Percentiles rank a stretch among this genome's conserved stretches.
These are phyloP conservation scores for Trachelus troglodyta DNA, from an alignment of 2,888 invertebrate species.

Conservation along the genomic window DNA sequence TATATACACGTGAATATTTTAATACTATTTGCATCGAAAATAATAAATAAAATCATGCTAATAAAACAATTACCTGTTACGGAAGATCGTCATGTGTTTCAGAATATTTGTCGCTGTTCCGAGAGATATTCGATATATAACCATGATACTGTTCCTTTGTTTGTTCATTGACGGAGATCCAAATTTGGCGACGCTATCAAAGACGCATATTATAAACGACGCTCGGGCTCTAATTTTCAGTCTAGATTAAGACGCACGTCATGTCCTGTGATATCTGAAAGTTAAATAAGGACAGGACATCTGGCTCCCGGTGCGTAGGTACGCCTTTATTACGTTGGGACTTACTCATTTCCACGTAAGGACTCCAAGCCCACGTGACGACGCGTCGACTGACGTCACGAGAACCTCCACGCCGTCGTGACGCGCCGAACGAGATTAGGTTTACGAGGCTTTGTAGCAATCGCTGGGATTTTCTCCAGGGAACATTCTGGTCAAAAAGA, in stretches of 20 bases:
- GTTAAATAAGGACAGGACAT: background rate
- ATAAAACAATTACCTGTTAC: background rate
- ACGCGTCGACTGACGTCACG: slow-evolving; percentile 37
- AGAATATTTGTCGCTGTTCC: background rate
- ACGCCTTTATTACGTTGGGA: slow-evolving; percentile 30
- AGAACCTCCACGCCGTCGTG: slow-evolving; percentile 43
- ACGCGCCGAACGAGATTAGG: slow-evolving; percentile 42
- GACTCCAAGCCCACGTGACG: slow-evolving; percentile 33
- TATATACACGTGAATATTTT: background rate
- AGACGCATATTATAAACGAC: background rate
- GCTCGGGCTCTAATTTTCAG: background rate
- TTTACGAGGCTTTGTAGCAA: slow-evolving; percentile 14
- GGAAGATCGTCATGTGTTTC: background rate
- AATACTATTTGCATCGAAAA: background rate
- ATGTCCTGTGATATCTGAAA: background rate
- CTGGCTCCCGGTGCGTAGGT: slow-evolving; percentile 12
- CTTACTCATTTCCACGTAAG: slow-evolving; percentile 38
- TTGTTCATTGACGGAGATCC: background rate
- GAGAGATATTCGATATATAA: background rate
- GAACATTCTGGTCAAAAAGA: background rate
- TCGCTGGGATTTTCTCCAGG: background rate
- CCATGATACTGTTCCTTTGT: background rate
- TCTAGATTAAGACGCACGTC: background rate
- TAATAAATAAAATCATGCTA: background rate
- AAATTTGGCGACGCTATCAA: background rate